These are phyloP conservation scores for Stratiomys singularior DNA, from an alignment of 2,888 invertebrate species.

Conservation along the genomic window DNA sequence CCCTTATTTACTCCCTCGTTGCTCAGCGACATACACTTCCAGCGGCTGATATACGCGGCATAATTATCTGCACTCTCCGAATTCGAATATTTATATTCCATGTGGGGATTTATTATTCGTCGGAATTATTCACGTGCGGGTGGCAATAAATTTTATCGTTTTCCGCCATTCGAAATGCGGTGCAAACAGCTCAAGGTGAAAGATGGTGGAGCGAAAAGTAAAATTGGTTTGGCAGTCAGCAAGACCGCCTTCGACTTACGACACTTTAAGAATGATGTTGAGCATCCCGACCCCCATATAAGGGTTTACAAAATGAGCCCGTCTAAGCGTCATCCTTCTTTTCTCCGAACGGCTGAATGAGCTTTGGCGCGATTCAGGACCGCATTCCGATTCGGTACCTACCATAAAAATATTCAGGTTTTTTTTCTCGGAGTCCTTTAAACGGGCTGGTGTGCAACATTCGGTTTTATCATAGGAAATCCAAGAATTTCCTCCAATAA, in stretches of 20 bases:
- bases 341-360: neutral
- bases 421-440: slow-evolving; percentile 6
- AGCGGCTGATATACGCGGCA: neutral
- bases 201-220: slow-evolving; percentile 1
- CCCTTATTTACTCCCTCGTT: slow-evolving; percentile 4
- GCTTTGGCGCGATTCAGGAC: neutral
- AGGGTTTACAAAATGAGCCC: neutral
- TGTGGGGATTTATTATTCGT: slow-evolving; percentile 36
- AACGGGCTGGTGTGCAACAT: slow-evolving; percentile 23
- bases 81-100: slow-evolving; percentile 24
- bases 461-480: slow-evolving; percentile 42
- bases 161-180: slow-evolving; percentile 17
- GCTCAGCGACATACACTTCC: neutral
- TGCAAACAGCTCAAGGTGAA: slow-evolving; percentile 38
- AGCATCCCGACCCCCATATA: neutral
- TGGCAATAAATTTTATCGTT: slow-evolving; percentile 39
- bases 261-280: neutral
- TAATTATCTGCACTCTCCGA: slow-evolving; percentile 33
- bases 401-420: slow-evolving; percentile 5
- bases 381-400: neutral
- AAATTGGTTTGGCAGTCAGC: neutral
- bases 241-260: neutral
- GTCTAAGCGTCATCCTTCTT: neutral
- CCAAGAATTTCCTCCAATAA: slow-evolving; percentile 44
- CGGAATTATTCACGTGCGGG: slow-evolving; percentile 27